Conservation (phyloP, 2,113 vertebrate species). For the Ptilorrhoa leucosticta region DNA sequence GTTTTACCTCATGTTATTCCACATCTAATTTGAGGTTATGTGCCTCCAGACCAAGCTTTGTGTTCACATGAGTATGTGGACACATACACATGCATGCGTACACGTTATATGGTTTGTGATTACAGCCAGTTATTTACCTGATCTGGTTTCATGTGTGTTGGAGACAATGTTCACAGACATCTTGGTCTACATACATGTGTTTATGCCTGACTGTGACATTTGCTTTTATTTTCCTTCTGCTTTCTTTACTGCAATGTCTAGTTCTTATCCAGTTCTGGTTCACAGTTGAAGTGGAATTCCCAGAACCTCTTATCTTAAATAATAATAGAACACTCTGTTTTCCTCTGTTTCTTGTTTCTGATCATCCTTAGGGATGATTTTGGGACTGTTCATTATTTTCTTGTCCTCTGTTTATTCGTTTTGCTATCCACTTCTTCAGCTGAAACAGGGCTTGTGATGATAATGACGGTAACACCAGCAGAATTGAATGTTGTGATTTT, state of each 20-base stretch:
- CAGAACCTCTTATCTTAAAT: not conserved
- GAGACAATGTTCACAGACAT: not conserved
- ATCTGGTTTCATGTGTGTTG: not conserved
- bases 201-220: not conserved
- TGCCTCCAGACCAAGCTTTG: not conserved
- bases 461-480: not conserved
- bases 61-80: not conserved
- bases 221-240: not conserved
- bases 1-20: not conserved
- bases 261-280: not conserved
- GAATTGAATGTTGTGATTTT: not conserved
- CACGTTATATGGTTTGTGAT: accelerated
- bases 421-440: not conserved
- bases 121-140: not conserved
- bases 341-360: not conserved
- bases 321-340: not conserved
- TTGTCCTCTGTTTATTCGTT: not conserved
- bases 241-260: not conserved
- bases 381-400: not conserved
- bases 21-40: not conserved
- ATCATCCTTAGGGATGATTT: not conserved
- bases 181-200: not conserved
- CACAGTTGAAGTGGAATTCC: not conserved
- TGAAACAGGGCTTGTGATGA: not conserved
- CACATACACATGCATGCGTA: accelerated